Percentiles rank a stretch among this genome's conserved stretches.
Evolutionary conservation across 2,888 invertebrate species (phyloP).

Genomic region (Melanchra persicariae): DNA sequence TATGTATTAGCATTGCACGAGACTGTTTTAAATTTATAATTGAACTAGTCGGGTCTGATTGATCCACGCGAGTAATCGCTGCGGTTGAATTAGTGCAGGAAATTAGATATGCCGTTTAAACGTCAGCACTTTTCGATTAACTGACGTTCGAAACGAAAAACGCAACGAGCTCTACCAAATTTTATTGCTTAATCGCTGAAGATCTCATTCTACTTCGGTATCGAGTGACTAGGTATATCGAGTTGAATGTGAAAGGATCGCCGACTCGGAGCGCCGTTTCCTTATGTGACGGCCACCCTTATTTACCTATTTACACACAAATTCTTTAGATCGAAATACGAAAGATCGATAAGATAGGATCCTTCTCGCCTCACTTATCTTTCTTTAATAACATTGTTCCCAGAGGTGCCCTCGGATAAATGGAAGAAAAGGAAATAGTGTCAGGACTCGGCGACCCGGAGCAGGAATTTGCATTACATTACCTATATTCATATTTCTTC

Average conservation of each 20-base stretch:
- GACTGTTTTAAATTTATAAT: constrained; percentile 57
- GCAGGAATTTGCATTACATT: constrained; percentile 85
- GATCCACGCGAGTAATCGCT: constrained; percentile 47
- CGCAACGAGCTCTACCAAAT: constrained; percentile 52
- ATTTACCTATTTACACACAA: constrained; percentile 66
- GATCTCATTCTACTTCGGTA: constrained; percentile 42
- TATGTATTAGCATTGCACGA: constrained; percentile 64
- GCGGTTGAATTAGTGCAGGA: constrained; percentile 51
- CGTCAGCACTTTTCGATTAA: constrained; percentile 63
- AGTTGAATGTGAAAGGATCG: constrained; percentile 36
- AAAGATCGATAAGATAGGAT: constrained; percentile 69
- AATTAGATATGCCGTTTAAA: constrained; percentile 63
- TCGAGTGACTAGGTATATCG: constrained; percentile 29
- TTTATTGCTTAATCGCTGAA: constrained; percentile 62
- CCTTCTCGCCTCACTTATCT: constrained; percentile 78
- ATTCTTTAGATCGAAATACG: constrained; percentile 70
- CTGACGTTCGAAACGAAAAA: constrained; percentile 48
- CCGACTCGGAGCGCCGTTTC: constrained; percentile 32
- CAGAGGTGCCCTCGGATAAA: constrained; percentile 79
- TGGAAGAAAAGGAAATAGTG: constrained; percentile 81
- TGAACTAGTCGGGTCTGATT: constrained; percentile 47
- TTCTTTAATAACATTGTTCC: constrained; percentile 86
- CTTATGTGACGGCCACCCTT: constrained; percentile 59
- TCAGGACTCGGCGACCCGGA: constrained; percentile 74
- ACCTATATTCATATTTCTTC: constrained; percentile 81